A percentile compares a stretch with the other conserved stretches of the same genome.
Evolutionary conservation across 2,797 vertebrate species (phyloP).

Genomic region (Scarus forsteni): DNA sequence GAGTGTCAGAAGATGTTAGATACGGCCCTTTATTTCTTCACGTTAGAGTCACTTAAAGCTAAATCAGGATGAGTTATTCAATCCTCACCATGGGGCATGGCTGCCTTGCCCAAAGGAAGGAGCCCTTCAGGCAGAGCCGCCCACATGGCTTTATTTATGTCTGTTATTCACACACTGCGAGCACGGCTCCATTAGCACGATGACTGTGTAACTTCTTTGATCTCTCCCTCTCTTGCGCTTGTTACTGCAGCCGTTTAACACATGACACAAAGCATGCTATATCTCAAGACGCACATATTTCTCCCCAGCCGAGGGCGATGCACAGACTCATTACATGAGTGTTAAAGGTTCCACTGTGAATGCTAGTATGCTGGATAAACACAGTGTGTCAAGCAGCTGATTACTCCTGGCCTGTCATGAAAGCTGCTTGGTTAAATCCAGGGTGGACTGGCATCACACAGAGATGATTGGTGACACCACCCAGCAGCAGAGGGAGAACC

Average conservation of each 20-base stretch:
- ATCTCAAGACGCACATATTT: constrained; percentile 8
- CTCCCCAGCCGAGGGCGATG: background rate
- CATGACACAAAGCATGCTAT: background rate
- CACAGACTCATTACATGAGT: constrained; percentile 3
- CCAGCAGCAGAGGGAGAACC: constrained; percentile 33
- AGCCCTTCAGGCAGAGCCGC: constrained; percentile 22
- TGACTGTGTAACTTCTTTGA: constrained; percentile 18
- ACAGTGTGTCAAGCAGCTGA: constrained; percentile 11
- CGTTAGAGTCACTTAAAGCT: constrained; percentile 23
- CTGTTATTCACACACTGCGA: constrained; percentile 39
- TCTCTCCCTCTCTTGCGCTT: constrained; percentile 4
- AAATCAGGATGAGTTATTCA: constrained; percentile 36
- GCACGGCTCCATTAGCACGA: constrained; percentile 11
- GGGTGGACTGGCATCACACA: constrained; percentile 24
- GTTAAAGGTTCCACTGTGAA: constrained; percentile 8
- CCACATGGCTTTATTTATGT: constrained; percentile 48
- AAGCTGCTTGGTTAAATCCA: constrained; percentile 31
- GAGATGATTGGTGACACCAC: constrained; percentile 30
- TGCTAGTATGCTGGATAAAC: constrained; percentile 25
- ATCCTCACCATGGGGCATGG: constrained; percentile 35
- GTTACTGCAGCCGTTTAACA: constrained; percentile 26
- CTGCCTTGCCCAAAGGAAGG: constrained; percentile 35
- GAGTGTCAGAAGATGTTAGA: constrained; percentile 32
- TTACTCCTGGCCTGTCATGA: constrained; percentile 28
- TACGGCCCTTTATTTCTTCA: constrained; percentile 22